A percentile compares a stretch with the other conserved stretches of the same genome.
phyloP scores from a whole-genome alignment of 1,140 invertebrate species.

The Parapsyche elsis region DNA sequence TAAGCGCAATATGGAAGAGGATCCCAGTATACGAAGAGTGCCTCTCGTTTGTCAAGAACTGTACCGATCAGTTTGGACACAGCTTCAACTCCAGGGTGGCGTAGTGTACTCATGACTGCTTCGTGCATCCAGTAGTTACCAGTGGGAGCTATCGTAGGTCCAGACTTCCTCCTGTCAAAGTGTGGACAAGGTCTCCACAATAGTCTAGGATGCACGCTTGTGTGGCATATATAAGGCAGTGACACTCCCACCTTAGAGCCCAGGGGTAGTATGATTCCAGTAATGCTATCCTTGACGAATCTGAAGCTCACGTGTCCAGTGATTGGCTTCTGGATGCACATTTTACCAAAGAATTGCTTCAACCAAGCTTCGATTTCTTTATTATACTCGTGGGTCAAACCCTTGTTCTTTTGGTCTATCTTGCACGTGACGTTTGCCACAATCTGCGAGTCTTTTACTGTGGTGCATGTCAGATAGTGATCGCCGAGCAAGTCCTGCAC shows the following conservation, averaged over 20 bases:
- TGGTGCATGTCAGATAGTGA: slow-evolving; percentile 82
- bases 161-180: slow-evolving; percentile 69
- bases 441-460: slow-evolving; percentile 78
- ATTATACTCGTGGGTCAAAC: slow-evolving; percentile 75
- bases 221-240: slow-evolving; percentile 81
- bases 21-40: slow-evolving; percentile 83
- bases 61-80: slow-evolving; percentile 72
- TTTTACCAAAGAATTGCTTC: slow-evolving; percentile 74
- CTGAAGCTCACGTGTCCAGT: slow-evolving; percentile 79
- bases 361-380: slow-evolving; percentile 78
- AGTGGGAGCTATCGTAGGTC: slow-evolving; percentile 63
- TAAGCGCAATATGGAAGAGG: slow-evolving; percentile 85
- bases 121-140: slow-evolving; percentile 68
- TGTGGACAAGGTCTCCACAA: slow-evolving; percentile 73
- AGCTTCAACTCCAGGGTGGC: slow-evolving; percentile 63
- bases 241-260: slow-evolving; percentile 80
- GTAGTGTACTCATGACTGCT: slow-evolving; percentile 65
- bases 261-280: slow-evolving; percentile 68
- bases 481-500: slow-evolving; percentile 78
- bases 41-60: slow-evolving; percentile 78
- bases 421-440: slow-evolving; percentile 83
- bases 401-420: slow-evolving; percentile 73
- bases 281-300: slow-evolving; percentile 63
- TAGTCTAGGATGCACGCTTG: slow-evolving; percentile 72
- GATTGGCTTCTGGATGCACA: slow-evolving; percentile 71